A percentile compares a stretch with the other conserved stretches of the same genome.
phyloP scores from a whole-genome alignment of 2,888 invertebrate species.

The Drosophila setosimentum region DNA sequence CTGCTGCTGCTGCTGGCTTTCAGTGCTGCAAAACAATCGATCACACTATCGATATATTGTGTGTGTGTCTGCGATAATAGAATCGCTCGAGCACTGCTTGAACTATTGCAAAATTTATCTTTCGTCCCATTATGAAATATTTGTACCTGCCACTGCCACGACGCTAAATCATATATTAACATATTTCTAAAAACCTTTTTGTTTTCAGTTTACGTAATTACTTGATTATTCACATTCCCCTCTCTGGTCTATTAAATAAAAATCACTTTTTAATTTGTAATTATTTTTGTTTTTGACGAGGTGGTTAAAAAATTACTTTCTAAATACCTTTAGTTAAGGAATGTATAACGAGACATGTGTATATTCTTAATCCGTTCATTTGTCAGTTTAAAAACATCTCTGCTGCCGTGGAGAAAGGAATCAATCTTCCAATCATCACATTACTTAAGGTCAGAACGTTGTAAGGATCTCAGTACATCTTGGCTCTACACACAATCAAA shows the following conservation, averaged over 20 bases:
- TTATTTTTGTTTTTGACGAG: not conserved
- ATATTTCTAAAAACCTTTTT: not conserved
- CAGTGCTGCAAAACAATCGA: constrained; percentile 57
- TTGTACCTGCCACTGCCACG: constrained; percentile 22
- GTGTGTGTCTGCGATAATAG: not conserved
- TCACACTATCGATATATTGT: constrained; percentile 42
- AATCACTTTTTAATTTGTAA: not conserved
- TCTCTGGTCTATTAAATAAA: not conserved
- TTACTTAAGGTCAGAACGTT: constrained; percentile 26
- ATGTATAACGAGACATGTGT: not conserved
- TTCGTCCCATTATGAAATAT: not conserved
- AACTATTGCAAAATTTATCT: not conserved
- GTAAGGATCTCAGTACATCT: constrained; percentile 18
- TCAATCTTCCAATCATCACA: not conserved
- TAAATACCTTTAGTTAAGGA: not conserved
- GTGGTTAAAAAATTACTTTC: not conserved
- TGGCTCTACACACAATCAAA: constrained; percentile 14
- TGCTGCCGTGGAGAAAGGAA: not conserved
- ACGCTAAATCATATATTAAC: not conserved
- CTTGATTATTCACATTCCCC: not conserved
- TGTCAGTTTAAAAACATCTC: not conserved
- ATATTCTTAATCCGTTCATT: not conserved
- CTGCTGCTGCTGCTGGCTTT: constrained; percentile 64
- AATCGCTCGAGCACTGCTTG: not conserved
- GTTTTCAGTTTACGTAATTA: not conserved